A percentile compares a stretch with the other conserved stretches of the same genome.
These are phyloP conservation scores for Rhynchotus rufescens DNA, from an alignment of 2,797 vertebrate species.

Conservation along the genomic window DNA sequence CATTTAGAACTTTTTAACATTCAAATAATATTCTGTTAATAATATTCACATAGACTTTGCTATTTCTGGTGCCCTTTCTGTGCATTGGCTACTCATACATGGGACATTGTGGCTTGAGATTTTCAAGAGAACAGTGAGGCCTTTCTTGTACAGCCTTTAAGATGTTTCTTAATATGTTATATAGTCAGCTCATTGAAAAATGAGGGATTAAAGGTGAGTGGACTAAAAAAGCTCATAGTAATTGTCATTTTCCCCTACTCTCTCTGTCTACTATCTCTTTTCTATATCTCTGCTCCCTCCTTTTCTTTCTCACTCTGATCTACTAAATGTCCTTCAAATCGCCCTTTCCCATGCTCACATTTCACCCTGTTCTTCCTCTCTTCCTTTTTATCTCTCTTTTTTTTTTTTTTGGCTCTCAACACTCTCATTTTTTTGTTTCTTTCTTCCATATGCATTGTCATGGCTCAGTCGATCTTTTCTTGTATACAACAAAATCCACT, in stretches of 20 bases:
- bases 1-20: background rate
- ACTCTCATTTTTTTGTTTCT: background rate
- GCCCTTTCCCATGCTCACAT: background rate
- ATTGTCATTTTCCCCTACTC: background rate
- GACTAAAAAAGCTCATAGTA: background rate
- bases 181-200: background rate
- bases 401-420: background rate
- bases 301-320: accelerated
- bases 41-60: background rate
- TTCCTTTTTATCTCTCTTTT: background rate
- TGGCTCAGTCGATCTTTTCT: background rate
- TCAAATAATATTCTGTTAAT: background rate
- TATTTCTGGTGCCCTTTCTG: background rate
- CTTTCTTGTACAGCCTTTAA: background rate
- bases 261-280: background rate
- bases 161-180: background rate
- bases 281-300: background rate
- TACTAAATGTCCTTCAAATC: background rate
- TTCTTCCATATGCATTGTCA: background rate
- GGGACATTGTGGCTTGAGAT: background rate
- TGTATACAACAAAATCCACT: background rate
- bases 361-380: background rate
- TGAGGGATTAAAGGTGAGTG: background rate
- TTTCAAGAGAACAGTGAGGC: background rate
- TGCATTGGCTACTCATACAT: background rate